phyloP scores from a whole-genome alignment of 2,888 invertebrate genomes.

The Brachylomia viminalis region DNA sequence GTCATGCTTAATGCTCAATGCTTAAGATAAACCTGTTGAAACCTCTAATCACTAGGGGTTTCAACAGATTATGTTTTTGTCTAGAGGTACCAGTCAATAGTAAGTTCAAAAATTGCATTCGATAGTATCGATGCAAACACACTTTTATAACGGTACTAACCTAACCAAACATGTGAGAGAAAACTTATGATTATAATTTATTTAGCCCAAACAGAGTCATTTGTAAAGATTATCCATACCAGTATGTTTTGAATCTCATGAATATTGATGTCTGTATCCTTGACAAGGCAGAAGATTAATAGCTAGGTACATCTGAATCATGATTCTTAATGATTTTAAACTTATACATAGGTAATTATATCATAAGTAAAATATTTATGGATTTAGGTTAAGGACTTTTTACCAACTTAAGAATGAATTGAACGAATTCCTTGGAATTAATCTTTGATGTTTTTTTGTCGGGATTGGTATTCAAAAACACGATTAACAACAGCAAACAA shows the following conservation, averaged over 20 bases:
- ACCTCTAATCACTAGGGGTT: not conserved
- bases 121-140: not conserved
- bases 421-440: not conserved
- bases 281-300: constrained; percentile 12
- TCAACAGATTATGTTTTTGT: not conserved
- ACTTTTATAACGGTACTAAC: not conserved
- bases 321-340: constrained; percentile 1
- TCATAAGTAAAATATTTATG: not conserved
- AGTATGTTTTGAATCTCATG: not conserved
- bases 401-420: not conserved
- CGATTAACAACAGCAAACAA: not conserved
- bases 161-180: not conserved
- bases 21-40: too few relatives aligned
- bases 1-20: too few relatives aligned
- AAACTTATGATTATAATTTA: not conserved
- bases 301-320: constrained; percentile 4
- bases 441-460: not conserved
- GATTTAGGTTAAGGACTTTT: not conserved
- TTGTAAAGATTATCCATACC: not conserved
- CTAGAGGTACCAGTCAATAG: not conserved
- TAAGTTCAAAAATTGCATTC: not conserved
- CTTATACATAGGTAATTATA: not conserved
- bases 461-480: not conserved
- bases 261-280: constrained; percentile 14
- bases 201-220: not conserved